Conservation (phyloP, 1,140 invertebrate genomes). For the Diorhabda carinulata region DNA sequence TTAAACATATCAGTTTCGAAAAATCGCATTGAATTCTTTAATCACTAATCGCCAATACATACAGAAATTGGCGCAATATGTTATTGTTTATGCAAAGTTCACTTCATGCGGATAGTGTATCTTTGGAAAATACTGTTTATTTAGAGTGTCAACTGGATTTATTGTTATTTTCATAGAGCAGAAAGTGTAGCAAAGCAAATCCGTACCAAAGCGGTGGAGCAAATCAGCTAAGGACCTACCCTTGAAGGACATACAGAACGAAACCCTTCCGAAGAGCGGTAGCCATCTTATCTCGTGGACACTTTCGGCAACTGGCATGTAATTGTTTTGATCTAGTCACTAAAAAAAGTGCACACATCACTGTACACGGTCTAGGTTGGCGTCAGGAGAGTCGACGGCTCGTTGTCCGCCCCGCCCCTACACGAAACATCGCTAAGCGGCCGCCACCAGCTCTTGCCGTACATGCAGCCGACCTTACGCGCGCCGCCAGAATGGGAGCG, state of each 20-base stretch:
- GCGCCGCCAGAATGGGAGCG: slow-evolving; percentile 21
- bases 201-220: slow-evolving; percentile 3
- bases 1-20: no score
- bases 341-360: slow-evolving; percentile 21
- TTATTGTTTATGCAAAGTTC: not conserved
- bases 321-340: slow-evolving; percentile 17
- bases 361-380: slow-evolving; percentile 18
- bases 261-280: slow-evolving; percentile 15
- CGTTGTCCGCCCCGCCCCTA: slow-evolving; percentile 18
- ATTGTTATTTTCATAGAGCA: not conserved
- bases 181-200: slow-evolving; percentile 6
- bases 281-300: slow-evolving; percentile 19
- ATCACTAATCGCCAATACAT: no score
- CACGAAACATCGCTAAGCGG: slow-evolving; percentile 21
- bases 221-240: slow-evolving; percentile 14
- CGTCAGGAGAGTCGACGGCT: slow-evolving; percentile 19
- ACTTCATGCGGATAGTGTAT: not conserved
- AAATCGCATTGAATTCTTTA: no score
- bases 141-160: not conserved
- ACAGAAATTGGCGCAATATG: not conserved
- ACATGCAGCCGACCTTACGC: slow-evolving; percentile 21
- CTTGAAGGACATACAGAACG: slow-evolving; percentile 16
- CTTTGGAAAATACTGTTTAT: not conserved
- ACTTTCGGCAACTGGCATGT: slow-evolving; percentile 4
- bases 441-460: slow-evolving; percentile 21